Percentiles rank a stretch among this genome's conserved stretches.
phyloP scores from a whole-genome alignment of 2,888 invertebrate species.

The Cloeon dipterum region DNA sequence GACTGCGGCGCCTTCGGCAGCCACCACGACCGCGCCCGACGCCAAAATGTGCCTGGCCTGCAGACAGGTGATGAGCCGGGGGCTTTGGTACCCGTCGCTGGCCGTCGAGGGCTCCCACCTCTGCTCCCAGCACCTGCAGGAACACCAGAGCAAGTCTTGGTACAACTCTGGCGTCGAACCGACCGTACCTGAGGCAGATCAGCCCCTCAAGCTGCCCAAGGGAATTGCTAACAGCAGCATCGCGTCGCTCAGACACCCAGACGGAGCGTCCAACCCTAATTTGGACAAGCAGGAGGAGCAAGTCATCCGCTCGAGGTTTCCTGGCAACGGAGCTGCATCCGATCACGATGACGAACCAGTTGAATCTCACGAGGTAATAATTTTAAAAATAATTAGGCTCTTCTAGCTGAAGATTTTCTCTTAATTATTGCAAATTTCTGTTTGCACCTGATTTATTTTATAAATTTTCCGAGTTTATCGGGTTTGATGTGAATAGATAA shows the following conservation, averaged over 20 bases:
- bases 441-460: no score
- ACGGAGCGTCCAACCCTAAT: conserved; percentile 84
- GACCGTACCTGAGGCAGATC: no score
- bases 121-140: not conserved
- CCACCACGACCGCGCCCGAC: not conserved
- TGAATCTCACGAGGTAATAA: conserved; percentile 1
- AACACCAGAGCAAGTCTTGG: not conserved
- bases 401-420: no score
- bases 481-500: no score
- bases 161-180: no score
- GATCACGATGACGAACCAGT: conserved; percentile 24
- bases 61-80: not conserved
- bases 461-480: no score
- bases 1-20: not conserved
- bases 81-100: not conserved
- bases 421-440: no score
- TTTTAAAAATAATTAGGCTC: no score
- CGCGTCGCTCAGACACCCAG: conserved; percentile 63
- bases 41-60: not conserved
- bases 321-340: conserved; percentile 38
- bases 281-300: conserved; percentile 40
- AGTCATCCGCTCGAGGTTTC: conserved; percentile 26
- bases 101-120: not conserved
- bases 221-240: conserved; percentile 31
- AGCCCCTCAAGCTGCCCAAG: no score